Conservation (phyloP, 2,888 invertebrate genomes). For the Rhagium mordax region DNA sequence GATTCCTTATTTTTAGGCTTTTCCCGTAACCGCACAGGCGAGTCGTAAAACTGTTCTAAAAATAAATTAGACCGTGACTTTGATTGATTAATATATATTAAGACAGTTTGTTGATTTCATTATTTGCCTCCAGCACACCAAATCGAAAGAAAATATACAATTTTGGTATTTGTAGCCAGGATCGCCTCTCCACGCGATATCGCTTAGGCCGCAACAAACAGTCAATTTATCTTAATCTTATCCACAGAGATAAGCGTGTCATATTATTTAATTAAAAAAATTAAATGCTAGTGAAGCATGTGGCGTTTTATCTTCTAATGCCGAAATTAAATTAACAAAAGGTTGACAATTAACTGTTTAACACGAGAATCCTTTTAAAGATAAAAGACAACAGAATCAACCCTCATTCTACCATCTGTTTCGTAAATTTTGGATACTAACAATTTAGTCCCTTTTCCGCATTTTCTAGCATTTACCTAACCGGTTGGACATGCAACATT, state of each 20-base stretch:
- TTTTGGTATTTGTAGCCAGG: too few species aligned
- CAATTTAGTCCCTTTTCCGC: slow-evolving; percentile 24
- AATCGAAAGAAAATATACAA: too few species aligned
- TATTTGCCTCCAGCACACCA: too few species aligned
- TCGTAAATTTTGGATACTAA: slow-evolving; percentile 30
- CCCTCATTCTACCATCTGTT: slow-evolving; percentile 38
- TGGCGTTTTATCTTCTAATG: slow-evolving; percentile 47
- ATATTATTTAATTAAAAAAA: slow-evolving; percentile 48
- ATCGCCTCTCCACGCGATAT: not conserved
- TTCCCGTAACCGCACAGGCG: not conserved
- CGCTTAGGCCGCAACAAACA: not conserved
- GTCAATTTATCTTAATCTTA: slow-evolving; percentile 29
- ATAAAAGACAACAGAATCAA: slow-evolving; percentile 39
- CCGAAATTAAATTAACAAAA: slow-evolving; percentile 51
- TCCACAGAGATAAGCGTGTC: slow-evolving; percentile 32
- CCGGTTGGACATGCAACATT: slow-evolving; percentile 1
- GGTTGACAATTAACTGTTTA: slow-evolving; percentile 49
- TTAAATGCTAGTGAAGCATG: slow-evolving; percentile 37
- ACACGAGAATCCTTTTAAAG: slow-evolving; percentile 54
- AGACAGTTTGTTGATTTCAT: too few species aligned
- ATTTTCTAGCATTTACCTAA: slow-evolving; percentile 16
- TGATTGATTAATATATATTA: too few species aligned
- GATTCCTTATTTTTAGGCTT: not conserved
- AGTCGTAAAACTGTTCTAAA: not conserved
- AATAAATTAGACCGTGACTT: too few species aligned